These are phyloP conservation scores for Onthophagus sagittarius DNA, from an alignment of 2,888 invertebrate species.

Conservation along the genomic window DNA sequence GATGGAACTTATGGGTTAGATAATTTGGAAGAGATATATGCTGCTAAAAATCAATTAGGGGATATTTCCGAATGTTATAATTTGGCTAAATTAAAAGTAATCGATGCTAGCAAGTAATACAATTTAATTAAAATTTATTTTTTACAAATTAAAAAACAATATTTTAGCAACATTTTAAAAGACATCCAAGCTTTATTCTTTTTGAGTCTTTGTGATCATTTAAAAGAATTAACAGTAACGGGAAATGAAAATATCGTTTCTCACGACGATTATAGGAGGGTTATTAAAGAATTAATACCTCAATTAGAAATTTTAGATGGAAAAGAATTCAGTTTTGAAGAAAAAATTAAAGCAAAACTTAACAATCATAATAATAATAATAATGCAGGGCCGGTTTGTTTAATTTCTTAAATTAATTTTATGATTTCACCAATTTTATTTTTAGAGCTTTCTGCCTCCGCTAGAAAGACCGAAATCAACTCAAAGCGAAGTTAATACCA, in stretches of 20 bases:
- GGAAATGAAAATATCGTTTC: constrained; percentile 43
- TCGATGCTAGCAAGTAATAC: constrained; percentile 48
- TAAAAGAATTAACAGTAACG: constrained; percentile 43
- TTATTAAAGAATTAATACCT: constrained; percentile 38
- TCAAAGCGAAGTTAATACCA: neutral
- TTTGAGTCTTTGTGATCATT: constrained; percentile 41
- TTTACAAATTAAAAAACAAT: neutral
- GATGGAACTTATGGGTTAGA: constrained; percentile 66
- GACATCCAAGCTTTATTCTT: constrained; percentile 40
- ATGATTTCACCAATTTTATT: neutral
- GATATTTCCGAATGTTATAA: constrained; percentile 61
- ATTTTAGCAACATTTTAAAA: constrained; percentile 42
- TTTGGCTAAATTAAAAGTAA: constrained; percentile 47
- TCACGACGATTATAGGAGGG: constrained; percentile 24
- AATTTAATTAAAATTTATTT: neutral
- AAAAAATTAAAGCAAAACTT: neutral
- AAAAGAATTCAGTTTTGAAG: constrained; percentile 15
- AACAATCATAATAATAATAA: constrained; percentile 2
- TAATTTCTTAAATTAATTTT: neutral
- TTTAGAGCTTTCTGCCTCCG: neutral
- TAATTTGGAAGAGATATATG: constrained; percentile 58
- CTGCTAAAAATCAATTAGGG: constrained; percentile 59
- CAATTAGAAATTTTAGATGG: constrained; percentile 48
- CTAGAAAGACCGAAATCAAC: neutral
- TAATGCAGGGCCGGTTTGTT: neutral